Percentiles rank a stretch among this genome's conserved stretches.
Conservation (phyloP, 1,140 invertebrate species). For the Tribolium castaneum region DNA sequence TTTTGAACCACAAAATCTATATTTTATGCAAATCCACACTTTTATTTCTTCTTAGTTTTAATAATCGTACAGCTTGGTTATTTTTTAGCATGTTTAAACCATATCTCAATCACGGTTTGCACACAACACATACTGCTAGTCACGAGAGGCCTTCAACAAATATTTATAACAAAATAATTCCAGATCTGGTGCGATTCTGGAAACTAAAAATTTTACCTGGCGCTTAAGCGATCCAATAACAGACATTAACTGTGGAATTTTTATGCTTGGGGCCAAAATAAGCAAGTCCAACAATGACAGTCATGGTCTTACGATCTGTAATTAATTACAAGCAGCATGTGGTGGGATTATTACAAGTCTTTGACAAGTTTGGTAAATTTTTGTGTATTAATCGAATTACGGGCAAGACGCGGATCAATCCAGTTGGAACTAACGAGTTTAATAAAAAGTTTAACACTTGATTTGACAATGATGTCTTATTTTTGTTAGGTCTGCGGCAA, state of each 20-base stretch:
- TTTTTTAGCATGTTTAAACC: slow-evolving; percentile 18
- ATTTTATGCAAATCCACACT: slow-evolving; percentile 7
- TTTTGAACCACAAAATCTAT: slow-evolving; percentile 6
- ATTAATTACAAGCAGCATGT: slow-evolving; percentile 17
- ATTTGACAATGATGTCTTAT: slow-evolving; percentile 36
- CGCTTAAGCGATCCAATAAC: not conserved
- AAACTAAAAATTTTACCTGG: not conserved
- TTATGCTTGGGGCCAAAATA: not conserved
- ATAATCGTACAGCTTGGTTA: slow-evolving; percentile 5
- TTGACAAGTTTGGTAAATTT: not conserved
- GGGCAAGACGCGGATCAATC: slow-evolving; percentile 8
- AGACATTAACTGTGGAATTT: slow-evolving; percentile 13
- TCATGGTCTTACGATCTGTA: not conserved
- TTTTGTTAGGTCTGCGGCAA: slow-evolving; percentile 19
- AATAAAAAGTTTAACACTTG: slow-evolving; percentile 34
- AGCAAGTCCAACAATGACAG: not conserved
- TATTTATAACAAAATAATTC: not conserved
- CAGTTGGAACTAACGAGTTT: slow-evolving; percentile 21
- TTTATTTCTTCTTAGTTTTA: slow-evolving; percentile 9
- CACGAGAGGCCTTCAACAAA: not conserved
- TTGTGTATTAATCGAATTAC: not conserved
- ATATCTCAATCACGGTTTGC: slow-evolving; percentile 3
- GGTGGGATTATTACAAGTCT: not conserved
- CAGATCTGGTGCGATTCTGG: not conserved
- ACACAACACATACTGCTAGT: slow-evolving; percentile 6